These are phyloP conservation scores for Chydorus sphaericus DNA, from an alignment of 2,888 invertebrate genomes.

Conservation along the genomic window DNA sequence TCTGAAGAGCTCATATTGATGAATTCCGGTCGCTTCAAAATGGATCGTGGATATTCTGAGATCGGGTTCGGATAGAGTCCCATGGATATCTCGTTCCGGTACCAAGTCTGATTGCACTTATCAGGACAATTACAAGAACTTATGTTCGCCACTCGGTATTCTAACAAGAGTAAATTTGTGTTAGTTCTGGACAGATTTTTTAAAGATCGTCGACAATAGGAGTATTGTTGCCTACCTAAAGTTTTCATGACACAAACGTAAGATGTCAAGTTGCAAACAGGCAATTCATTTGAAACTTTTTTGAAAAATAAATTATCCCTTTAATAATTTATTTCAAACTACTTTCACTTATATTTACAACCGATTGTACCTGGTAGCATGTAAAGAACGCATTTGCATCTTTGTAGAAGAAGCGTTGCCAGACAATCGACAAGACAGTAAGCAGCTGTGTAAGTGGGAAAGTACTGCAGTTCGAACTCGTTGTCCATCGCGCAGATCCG, in stretches of 20 bases:
- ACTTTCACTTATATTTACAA: no score
- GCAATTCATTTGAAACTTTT: not conserved
- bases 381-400: conserved; percentile 14
- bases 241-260: not conserved
- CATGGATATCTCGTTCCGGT: not conserved
- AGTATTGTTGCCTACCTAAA: not conserved
- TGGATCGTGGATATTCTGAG: not conserved
- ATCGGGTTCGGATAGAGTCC: not conserved
- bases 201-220: no score
- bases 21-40: not conserved
- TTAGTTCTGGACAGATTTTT: no score
- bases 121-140: not conserved
- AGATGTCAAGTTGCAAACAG: not conserved
- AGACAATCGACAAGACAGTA: conserved; percentile 15
- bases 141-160: not conserved
- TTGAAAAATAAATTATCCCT: not conserved
- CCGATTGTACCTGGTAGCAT: conserved; percentile 3
- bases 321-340: no score
- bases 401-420: not conserved
- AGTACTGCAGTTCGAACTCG: conserved; percentile 12
- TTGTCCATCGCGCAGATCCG: conserved; percentile 9
- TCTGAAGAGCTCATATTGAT: not conserved
- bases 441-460: conserved; percentile 9
- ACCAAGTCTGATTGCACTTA: not conserved
- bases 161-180: no score